Base-by-base conservation (phyloP, 1,140 invertebrate genomes). In the Melipona quadrifasciata region DNA sequence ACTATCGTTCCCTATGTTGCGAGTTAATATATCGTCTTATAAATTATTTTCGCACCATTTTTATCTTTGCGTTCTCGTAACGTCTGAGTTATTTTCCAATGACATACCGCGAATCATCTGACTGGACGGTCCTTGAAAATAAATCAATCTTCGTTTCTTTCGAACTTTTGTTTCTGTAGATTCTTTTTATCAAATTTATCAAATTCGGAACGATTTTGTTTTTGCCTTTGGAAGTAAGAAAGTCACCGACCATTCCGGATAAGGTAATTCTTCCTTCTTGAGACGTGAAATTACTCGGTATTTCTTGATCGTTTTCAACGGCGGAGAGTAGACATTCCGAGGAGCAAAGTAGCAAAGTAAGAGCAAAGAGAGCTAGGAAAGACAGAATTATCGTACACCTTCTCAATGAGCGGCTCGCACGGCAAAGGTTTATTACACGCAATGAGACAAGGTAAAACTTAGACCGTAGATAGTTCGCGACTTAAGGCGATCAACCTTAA, bases 401-500 rank as follows among this genome's bases (percentile, higher is more conserved):
- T 80, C 19, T 12, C 71, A 27, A 39, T 19, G 24, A 34, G 51
- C 19, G 27, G 53, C 31, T 61, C n/a, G 53, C 53, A n/a, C n/a
- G 51, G 34, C n/a, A 61, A 79, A 67, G 55, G 67, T 84, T 84
- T 78, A 79, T 84, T 79, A 64, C 55, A 64, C 55, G 53, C 82
- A 78, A 57, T 16, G 77, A 78, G 77, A 51, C 65, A 83, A 84
- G 74, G 58, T 81, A 73, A 57, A 88, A 71, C 57, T 75, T 55
- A 27, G 65, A 67, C 1, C 19, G 19, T 11, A 6, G 17, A 39
- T 39, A 72, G 51, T 1, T 55, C n/a, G 64, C 47, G 80, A 85
- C 86, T 88, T 85, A 82, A 78, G 82, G 78, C 87, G 86, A 88
- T 88, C 87, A 81, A 84, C 55, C 16, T 79, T 83, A 83, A 84